Evolutionary conservation across 2,113 vertebrate genomes (phyloP), one percentile per base, ranked within the genome.

Genomic region (Balaenoptera acutorostrata): DNA sequence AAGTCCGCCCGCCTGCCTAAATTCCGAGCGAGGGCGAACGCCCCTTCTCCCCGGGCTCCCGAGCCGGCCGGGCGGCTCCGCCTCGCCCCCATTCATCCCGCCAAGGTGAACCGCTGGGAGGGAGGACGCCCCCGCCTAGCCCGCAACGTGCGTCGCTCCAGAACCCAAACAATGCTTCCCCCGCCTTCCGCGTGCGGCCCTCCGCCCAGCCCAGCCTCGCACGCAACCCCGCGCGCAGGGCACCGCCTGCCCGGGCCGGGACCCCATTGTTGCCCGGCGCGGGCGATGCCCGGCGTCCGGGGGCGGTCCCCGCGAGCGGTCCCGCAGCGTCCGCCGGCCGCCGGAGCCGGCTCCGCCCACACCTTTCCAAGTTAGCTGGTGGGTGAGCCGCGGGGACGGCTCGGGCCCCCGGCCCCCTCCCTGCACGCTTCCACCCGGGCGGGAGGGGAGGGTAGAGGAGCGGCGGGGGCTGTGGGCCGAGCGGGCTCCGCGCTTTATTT

Each of bases 361-460:
- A 98, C 98, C 98, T 98, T 98, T 95, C 95, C 94, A 98, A 98
- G 95, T 98, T 98, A 8, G 96, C 95, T 0, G 44, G 95, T 72
- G 69, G 92, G 49, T 2, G 63, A 87, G 95, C 85, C 68, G 41
- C 72, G 33, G 94, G 93, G 90, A 75, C 46, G 0, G 75, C 81
- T 41, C 14, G 52, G 88, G 75, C 94, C 55, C 92, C 36, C 11
- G 75, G 83, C 63, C 96, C 87, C 80, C 93, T 75, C 66, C 63
- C 57, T 17, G 86, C 72, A 18, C 59, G 63, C 68, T 83, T 83
- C 59, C 71, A 11, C 33, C 59, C 29, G 25, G 46, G 61, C 77
- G 49, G 36, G 82, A 44, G 75, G 55, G 57, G 17, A 63, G 69
- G 57, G 75, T 61, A 49, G 75, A 33, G 31, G 75, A 31, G 75